Conservation (phyloP, 2,113 vertebrate species). For the Melospiza georgiana region DNA sequence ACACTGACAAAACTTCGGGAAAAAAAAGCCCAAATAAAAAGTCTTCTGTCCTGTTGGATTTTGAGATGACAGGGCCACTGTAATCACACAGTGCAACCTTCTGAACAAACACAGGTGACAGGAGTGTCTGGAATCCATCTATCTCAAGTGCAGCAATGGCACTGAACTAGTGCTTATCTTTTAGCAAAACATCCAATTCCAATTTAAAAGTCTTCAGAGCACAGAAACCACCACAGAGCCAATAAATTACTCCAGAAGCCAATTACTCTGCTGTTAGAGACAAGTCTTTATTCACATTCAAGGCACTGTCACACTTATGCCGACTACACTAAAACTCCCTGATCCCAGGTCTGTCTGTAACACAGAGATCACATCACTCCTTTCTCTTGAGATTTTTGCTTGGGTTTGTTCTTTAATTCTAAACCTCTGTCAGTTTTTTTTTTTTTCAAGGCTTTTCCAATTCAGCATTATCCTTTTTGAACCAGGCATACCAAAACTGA, state of each 20-base stretch:
- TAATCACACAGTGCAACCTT: background rate
- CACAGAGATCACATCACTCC: background rate
- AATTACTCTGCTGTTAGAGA: background rate
- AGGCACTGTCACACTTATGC: background rate
- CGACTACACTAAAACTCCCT: background rate
- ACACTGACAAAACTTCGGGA: background rate
- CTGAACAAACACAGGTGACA: background rate
- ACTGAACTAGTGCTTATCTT: background rate
- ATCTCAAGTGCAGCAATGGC: background rate
- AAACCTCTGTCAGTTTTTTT: background rate
- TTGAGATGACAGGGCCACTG: constrained; percentile 2
- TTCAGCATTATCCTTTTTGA: background rate
- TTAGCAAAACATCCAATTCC: background rate
- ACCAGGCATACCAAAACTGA: background rate
- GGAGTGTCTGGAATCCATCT: background rate
- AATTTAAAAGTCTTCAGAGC: background rate
- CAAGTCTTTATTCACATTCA: background rate
- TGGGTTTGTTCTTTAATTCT: background rate
- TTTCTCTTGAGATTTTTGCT: background rate
- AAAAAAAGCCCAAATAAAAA: background rate
- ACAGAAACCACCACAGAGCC: background rate
- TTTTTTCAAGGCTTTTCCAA: background rate
- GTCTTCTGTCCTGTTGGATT: background rate
- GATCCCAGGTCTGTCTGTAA: background rate
- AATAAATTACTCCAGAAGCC: background rate